Evolutionary conservation across 1,140 invertebrate genomes (phyloP), one percentile per base, ranked within the genome.

Genomic region (Saccostrea cuccullata): DNA sequence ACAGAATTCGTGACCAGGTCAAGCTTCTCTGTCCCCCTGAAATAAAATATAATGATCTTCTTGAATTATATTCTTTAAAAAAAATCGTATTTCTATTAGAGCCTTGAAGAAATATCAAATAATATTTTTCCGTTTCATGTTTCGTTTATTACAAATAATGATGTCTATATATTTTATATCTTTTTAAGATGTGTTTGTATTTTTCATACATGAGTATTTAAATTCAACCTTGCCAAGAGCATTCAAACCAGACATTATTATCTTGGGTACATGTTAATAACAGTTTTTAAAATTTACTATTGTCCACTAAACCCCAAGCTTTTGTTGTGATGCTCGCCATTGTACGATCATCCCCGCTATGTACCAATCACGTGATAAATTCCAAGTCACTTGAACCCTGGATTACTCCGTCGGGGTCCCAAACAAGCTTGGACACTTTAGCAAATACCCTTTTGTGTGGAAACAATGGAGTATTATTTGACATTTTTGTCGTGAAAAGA

Each of bases 351-450:
- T 77, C 70, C 70, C 70, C 70, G 26, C 70, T 36, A 77, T 30
- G 82, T 56, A 55, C 40, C 82, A 84, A 56, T 55, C 82, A 84
- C 82, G 82, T 84, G 82, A 84, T 84, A 55, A 84, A 55, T 55
- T 84, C 82, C 40, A 55, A 56, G 82, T 84, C 82, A 84, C 82
- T 84, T 84, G 82, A 84, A 84, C 82, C 82, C 40, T 84, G 82
- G 82, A 84, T 84, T 84, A 84, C 40, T 47, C 82, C 17, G 82
- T 56, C 47, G 82, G 82, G 55, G 82, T 55, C 47, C 82, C 47
- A 55, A 84, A 56, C 55, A 84, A 84, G 82, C 40, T 55, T 55
- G 82, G 55, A 84, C 47, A 55, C 55, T 56, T 56, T 56, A 55
- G 40, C 55, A 56, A 55, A 84, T 56, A 55, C 82, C 40, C 82